These are phyloP conservation scores for Hylyphantes graminicola DNA, from an alignment of 1,140 invertebrate genomes.

Conservation along the genomic window DNA sequence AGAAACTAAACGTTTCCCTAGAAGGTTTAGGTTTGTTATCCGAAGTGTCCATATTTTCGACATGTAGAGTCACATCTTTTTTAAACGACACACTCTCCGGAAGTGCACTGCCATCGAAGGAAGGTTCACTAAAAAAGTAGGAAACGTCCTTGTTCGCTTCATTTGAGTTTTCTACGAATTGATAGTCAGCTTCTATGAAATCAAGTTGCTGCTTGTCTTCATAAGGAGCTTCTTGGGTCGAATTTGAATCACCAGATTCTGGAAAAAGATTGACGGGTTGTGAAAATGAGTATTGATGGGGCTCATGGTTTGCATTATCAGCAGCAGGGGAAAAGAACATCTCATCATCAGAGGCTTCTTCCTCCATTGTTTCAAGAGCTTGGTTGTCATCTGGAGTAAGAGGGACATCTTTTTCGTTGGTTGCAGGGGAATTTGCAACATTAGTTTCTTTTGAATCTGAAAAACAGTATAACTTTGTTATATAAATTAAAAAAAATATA, in stretches of 20 bases:
- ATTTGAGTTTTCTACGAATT: background rate
- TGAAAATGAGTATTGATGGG: background rate
- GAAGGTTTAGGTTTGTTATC: background rate
- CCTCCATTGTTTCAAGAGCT: background rate
- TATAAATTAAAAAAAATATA: too few relatives aligned
- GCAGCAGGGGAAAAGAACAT: slow-evolving; percentile 5
- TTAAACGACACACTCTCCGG: background rate
- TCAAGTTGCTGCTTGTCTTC: too few relatives aligned
- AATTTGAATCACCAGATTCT: background rate
- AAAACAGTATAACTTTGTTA: background rate
- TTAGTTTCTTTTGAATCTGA: background rate
- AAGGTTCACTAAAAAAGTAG: background rate
- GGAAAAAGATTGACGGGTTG: slow-evolving; percentile 8
- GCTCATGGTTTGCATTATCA: background rate
- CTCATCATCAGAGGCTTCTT: slow-evolving; percentile 13
- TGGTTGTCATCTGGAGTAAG: background rate
- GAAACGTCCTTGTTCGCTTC: background rate
- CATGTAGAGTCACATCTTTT: too few relatives aligned
- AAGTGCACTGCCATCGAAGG: background rate
- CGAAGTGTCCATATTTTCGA: background rate
- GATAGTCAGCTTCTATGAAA: background rate
- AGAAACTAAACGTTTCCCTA: background rate
- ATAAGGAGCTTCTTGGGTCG: background rate
- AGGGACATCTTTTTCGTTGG: background rate
- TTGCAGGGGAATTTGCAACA: background rate